These are phyloP conservation scores for Cheilosia pagana DNA, from an alignment of 2,888 invertebrate species.

Conservation along the genomic window DNA sequence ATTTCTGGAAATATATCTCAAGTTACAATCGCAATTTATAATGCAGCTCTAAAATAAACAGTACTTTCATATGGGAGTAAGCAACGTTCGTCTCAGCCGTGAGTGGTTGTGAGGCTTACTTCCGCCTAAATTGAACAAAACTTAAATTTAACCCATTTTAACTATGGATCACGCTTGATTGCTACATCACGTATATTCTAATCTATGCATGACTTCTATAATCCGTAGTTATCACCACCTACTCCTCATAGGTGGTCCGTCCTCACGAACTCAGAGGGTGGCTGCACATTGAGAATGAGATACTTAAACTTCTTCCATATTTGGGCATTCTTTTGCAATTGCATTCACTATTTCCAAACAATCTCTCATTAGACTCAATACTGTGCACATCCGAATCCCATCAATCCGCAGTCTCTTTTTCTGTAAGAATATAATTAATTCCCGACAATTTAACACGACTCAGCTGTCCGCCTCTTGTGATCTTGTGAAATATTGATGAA, in stretches of 20 bases:
- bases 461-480: conserved; percentile 63
- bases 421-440: conserved; percentile 41
- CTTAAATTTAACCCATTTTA: no score
- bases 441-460: conserved; percentile 60
- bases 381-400: conserved; percentile 31
- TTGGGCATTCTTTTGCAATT: background rate
- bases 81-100: no score
- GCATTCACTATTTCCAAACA: conserved; percentile 10
- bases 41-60: no score
- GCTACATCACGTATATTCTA: no score
- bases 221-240: no score
- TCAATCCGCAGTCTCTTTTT: conserved; percentile 18
- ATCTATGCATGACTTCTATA: no score
- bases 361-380: conserved; percentile 1
- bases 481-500: conserved; percentile 62
- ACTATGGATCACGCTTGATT: no score
- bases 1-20: no score
- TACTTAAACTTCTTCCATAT: background rate
- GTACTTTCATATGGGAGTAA: no score
- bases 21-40: no score
- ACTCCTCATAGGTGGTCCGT: background rate
- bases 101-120: no score
- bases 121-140: no score
- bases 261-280: background rate
- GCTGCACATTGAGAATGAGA: background rate